Evolutionary conservation across 2,888 invertebrate species (phyloP).

Genomic region (Drosophila nr. perissopoda): DNA sequence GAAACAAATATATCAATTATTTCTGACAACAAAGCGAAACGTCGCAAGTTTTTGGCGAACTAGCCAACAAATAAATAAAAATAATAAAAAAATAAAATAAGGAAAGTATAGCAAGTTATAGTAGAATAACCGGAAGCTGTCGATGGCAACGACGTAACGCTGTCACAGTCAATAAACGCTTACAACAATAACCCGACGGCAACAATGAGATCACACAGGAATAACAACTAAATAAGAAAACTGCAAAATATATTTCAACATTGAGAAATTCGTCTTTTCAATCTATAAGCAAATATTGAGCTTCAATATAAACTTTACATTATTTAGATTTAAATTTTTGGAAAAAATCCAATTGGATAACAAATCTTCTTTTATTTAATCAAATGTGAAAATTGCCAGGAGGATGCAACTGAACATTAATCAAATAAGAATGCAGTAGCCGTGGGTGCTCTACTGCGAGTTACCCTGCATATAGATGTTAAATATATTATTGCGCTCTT

Average conservation of each 20-base stretch:
- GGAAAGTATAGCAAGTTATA: not conserved
- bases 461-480: not conserved
- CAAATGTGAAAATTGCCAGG: no score
- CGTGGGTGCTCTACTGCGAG: not conserved
- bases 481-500: not conserved
- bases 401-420: not conserved
- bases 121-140: conserved; percentile 63
- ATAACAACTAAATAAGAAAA: conserved; percentile 1
- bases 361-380: not conserved
- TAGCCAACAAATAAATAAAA: conserved; percentile 10
- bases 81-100: not conserved
- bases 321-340: not conserved
- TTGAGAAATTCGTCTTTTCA: not conserved
- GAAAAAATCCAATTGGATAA: not conserved
- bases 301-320: not conserved
- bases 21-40: conserved; percentile 52
- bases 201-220: conserved; percentile 18
- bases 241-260: not conserved
- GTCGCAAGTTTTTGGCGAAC: conserved; percentile 39
- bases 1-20: conserved; percentile 22
- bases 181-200: conserved; percentile 46
- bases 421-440: not conserved
- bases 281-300: not conserved
- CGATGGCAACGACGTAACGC: conserved; percentile 72
- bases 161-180: conserved; percentile 73